Evolutionary conservation across 2,113 vertebrate species (phyloP).

Genomic region (Dasyornis broadbenti): DNA sequence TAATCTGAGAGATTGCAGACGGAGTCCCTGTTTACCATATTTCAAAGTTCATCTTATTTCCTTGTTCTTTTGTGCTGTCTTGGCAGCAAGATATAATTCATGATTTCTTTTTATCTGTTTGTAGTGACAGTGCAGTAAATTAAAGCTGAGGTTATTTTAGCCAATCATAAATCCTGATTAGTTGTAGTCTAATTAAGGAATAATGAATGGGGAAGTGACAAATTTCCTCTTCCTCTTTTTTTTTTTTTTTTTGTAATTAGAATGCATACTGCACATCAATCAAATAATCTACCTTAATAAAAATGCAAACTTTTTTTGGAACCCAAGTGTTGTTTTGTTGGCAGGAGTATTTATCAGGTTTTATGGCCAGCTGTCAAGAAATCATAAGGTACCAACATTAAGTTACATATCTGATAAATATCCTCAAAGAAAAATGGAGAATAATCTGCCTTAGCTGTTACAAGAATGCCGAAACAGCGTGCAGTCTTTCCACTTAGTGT

Average conservation of each 20-base stretch:
- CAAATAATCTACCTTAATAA: slow-evolving; percentile 47
- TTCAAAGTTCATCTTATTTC: slow-evolving; percentile 3
- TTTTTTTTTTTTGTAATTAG: slow-evolving; percentile 53
- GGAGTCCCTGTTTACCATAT: neutral
- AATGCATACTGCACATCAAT: slow-evolving; percentile 51
- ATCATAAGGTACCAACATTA: neutral
- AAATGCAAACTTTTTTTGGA: slow-evolving; percentile 31
- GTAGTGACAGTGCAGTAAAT: slow-evolving; percentile 14
- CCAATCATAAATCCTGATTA: slow-evolving; percentile 59
- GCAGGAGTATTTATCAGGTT: slow-evolving; percentile 45
- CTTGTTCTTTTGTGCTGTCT: neutral
- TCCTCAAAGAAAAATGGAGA: neutral
- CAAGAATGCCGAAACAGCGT: fast-evolving
- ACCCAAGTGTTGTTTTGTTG: neutral
- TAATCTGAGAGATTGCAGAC: slow-evolving; percentile 6
- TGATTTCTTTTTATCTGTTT: neutral
- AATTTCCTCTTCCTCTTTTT: slow-evolving; percentile 56
- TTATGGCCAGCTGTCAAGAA: slow-evolving; percentile 53
- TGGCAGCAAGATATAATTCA: neutral
- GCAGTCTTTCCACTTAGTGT: neutral
- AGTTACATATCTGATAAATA: slow-evolving; percentile 36
- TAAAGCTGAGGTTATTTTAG: slow-evolving; percentile 11
- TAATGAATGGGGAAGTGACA: slow-evolving; percentile 60
- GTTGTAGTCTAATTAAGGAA: slow-evolving; percentile 51
- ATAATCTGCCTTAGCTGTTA: neutral